Evolutionary conservation across 2,888 invertebrate species (phyloP), one percentile per base, ranked within the genome.

Genomic region (Dasysyrphus albostriatus): DNA sequence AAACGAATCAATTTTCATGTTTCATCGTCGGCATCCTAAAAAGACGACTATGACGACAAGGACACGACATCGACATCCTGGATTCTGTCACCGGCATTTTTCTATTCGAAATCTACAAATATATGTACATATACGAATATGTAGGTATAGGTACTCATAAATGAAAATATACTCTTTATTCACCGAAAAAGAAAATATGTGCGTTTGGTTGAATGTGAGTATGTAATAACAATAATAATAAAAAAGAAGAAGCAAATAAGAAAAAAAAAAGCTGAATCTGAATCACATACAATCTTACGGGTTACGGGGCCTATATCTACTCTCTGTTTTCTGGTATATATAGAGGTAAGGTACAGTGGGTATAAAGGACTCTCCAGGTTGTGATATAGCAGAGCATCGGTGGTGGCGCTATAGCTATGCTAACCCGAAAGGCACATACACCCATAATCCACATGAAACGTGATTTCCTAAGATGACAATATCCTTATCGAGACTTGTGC

Each of bases 1-100:
- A 83, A 87, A 87, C 87, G 87, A 87, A 87, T 87, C 87, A 87
- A 82, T 87, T 87, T 87, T 87, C 87, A 87, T 83, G 87, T 83
- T 72, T 75, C 74, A 82, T 82, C 78, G 85, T 37, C 69, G 63
- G 39, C 87, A 63, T 74, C 77, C 54, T 61, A 51, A 54, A 56
- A 76, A 51, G 61, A 80, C 47, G 85, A 67, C 19, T 32, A n/a
- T 24, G n/a, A 34, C 32, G 16, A 34, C 34, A 14, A 24, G 24
- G 24, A 63, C n/a, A n/a, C 14, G 65, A 61, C 19, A 24, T 24
- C 39, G 8, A 65, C 47, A 65, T 54, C 69, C 39, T 69, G 24
- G 24, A 37, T 87, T 78, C 83, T 83, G 83, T 87, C 87, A 78
- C 75, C 87, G 79, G 75, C 75, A 83, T 65, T 74, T 75, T 63